Evolutionary conservation across 2,888 invertebrate genomes (phyloP), one percentile per base, ranked within the genome.

Genomic region (Liodrosophila aerea): DNA sequence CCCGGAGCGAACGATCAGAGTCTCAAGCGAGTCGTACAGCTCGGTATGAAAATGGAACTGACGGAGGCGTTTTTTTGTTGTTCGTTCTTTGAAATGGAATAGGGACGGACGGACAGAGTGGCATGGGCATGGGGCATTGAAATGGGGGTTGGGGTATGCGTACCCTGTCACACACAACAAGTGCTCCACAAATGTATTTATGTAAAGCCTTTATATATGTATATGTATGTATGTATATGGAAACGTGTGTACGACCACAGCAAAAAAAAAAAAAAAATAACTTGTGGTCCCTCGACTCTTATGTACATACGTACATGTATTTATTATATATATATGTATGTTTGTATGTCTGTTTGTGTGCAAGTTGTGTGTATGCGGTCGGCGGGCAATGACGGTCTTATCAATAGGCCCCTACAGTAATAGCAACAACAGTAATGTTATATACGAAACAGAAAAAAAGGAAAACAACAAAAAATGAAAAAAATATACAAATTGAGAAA

Each of bases 321-420:
- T 49, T 41, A 7, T 5, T 49, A 16, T 45, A 1, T 36, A 12
- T 18, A 11, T 40, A 41, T 34, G 34, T 34, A 9, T n/a, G 9
- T 44, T 9, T 36, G 16, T 57, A 12, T 45, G 8, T 39, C 5
- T 40, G 33, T 13, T 1, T 44, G 37, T 51, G 36, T 57, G 43
- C 53, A 45, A 58, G 70, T 1, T 44, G 37, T 51, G 36, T 57
- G 43, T 53, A 45, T 62, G 70, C 64, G 73, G 69, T 68, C 57
- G 69, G 27, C 74, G 49, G 45, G 73, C 75, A 74, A 62, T 63
- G 64, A 68, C 62, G 54, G 65, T 61, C 81, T 80, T 80, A 80
- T 80, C 78, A 84, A 60, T 52, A 64, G 64, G 45, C 76, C 81
- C 66, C 81, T 66, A 75, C 82, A 81, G 61, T 58, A 58, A 60